Evolutionary conservation across 2,113 vertebrate genomes (phyloP).

Genomic region (Daphoenositta chrysoptera): DNA sequence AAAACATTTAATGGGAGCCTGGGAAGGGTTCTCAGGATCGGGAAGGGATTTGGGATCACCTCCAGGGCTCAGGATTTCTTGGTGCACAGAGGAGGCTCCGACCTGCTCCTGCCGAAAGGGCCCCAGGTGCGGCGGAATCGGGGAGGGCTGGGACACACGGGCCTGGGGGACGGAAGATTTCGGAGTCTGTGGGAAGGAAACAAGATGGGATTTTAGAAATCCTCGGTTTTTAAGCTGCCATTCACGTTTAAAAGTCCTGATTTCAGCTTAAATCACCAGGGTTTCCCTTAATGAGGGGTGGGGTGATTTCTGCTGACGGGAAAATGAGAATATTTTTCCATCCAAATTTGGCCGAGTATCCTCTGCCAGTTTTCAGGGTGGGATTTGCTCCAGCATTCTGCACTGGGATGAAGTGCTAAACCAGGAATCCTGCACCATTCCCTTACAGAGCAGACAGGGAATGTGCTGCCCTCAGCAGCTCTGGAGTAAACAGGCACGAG

Average conservation of each 20-base stretch:
- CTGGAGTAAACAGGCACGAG: background rate
- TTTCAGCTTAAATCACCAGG: background rate
- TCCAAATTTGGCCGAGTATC: background rate
- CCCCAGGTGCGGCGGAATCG: background rate
- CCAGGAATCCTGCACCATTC: background rate
- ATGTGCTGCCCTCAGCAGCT: background rate
- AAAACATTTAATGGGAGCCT: conserved; percentile 21
- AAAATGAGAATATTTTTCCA: background rate
- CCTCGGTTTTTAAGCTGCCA: background rate
- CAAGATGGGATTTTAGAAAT: background rate
- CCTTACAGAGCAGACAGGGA: background rate
- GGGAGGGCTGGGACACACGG: background rate
- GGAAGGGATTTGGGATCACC: background rate
- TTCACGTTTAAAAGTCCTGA: background rate
- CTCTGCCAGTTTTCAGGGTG: background rate
- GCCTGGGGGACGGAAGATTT: background rate
- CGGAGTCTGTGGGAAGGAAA: background rate
- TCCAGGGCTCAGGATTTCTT: background rate
- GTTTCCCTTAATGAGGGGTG: background rate
- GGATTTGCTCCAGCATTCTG: background rate
- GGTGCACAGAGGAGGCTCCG: background rate
- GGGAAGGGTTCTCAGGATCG: background rate
- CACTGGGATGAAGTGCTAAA: background rate
- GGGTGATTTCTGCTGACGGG: background rate
- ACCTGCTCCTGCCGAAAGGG: background rate